These are phyloP conservation scores for Caradrina kadenii DNA, from an alignment of 2,888 invertebrate genomes.

Conservation along the genomic window DNA sequence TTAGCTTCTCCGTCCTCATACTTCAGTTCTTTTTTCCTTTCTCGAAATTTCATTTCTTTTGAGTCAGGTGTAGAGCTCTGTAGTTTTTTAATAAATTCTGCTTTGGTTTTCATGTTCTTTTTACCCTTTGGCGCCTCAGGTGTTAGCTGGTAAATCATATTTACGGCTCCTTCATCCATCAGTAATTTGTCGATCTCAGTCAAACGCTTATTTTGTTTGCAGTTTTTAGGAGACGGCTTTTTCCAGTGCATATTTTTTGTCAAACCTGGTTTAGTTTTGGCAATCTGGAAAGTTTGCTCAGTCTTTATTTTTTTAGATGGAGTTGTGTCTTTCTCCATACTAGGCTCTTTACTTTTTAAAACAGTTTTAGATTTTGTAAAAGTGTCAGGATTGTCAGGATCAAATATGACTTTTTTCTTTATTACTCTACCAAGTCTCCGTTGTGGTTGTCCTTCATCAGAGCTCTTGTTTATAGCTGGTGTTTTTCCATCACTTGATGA, in stretches of 20 bases:
- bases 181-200: conserved; percentile 94
- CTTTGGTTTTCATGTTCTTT: conserved; percentile 88
- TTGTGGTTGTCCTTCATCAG: conserved; percentile 80
- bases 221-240: conserved; percentile 84
- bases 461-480: conserved; percentile 70
- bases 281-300: conserved; percentile 70
- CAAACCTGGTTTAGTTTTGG: conserved; percentile 81
- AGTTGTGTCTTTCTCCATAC: conserved; percentile 72
- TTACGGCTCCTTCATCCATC: conserved; percentile 96
- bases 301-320: conserved; percentile 77
- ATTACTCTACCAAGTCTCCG: conserved; percentile 90
- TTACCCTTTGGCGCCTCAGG: conserved; percentile 87
- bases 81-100: conserved; percentile 92
- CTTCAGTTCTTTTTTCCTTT: conserved; percentile 86
- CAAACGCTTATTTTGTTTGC: conserved; percentile 89
- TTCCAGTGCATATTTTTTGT: conserved; percentile 84
- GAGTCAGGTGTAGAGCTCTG: conserved; percentile 86
- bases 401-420: conserved; percentile 94
- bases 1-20: conserved; percentile 81
- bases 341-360: conserved; percentile 75
- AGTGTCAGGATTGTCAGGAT: conserved; percentile 92
- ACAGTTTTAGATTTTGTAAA: conserved; percentile 83
- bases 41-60: conserved; percentile 88
- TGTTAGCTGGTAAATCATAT: conserved; percentile 95
- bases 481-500: conserved; percentile 72